Evolutionary conservation across 1,140 invertebrate species (phyloP).

Genomic region (Drosophila mayri): DNA sequence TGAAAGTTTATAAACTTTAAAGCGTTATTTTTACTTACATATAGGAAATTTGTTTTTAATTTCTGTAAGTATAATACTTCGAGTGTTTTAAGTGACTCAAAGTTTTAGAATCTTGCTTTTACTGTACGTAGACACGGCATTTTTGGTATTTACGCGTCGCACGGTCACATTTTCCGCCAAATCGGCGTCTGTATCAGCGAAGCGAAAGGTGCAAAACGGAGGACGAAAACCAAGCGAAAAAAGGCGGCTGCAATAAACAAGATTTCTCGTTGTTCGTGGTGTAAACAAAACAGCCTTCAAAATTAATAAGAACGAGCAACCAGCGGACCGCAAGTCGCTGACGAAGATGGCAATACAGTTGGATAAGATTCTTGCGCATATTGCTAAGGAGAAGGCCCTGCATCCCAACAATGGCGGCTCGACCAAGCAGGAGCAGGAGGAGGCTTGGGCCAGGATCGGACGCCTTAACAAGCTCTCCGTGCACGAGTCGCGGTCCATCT

Average conservation of each 20-base stretch:
- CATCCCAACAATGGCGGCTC: slow-evolving; percentile 75
- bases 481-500: slow-evolving; percentile 81
- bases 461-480: slow-evolving; percentile 79
- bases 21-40: too few species aligned
- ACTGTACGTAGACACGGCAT: slow-evolving; percentile 22
- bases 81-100: too few species aligned
- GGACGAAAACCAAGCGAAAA: slow-evolving; percentile 63
- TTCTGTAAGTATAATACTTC: too few species aligned
- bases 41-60: too few species aligned
- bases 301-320: slow-evolving; percentile 66
- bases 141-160: slow-evolving; percentile 23
- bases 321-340: slow-evolving; percentile 61
- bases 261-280: slow-evolving; percentile 14
- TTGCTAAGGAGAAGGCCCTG: slow-evolving; percentile 74
- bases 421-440: slow-evolving; percentile 76
- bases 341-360: slow-evolving; percentile 81
- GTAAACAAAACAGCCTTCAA: slow-evolving; percentile 58
- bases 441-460: slow-evolving; percentile 77
- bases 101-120: neutral
- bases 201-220: slow-evolving; percentile 58
- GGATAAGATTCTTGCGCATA: slow-evolving; percentile 79
- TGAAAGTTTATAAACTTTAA: too few species aligned
- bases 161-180: slow-evolving; percentile 68
- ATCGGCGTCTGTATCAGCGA: slow-evolving; percentile 38
- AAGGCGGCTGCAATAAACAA: slow-evolving; percentile 47